Percentiles rank a stretch among this genome's conserved stretches.
Evolutionary conservation across 1,140 invertebrate genomes (phyloP).

Genomic region (Formica exsecta): DNA sequence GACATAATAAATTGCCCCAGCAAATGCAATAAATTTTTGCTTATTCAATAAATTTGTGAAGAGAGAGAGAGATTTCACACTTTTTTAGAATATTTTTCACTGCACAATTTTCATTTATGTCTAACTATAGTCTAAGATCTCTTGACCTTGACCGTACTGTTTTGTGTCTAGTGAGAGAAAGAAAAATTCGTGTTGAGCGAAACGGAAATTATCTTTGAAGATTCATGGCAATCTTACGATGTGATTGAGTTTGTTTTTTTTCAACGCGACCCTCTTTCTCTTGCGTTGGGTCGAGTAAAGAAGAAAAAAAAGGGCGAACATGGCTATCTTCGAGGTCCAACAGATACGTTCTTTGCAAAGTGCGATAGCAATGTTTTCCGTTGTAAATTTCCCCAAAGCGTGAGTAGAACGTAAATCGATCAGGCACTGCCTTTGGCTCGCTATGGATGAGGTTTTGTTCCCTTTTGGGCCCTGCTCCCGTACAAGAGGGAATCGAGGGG

Average conservation of each 20-base stretch:
- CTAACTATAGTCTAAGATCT: slow-evolving; percentile 38
- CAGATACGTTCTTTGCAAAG: slow-evolving; percentile 66
- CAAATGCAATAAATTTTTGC: background rate
- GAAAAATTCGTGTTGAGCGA: slow-evolving; percentile 13
- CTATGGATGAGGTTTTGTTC: slow-evolving; percentile 83
- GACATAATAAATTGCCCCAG: background rate
- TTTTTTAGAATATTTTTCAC: slow-evolving; percentile 1
- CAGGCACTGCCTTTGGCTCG: slow-evolving; percentile 82
- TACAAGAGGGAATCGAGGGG: slow-evolving; percentile 85
- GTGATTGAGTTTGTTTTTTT: slow-evolving; percentile 72
- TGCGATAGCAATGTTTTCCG: slow-evolving; percentile 77
- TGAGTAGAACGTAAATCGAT: slow-evolving; percentile 85
- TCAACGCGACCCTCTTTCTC: slow-evolving; percentile 44
- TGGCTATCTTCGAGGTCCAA: slow-evolving; percentile 52
- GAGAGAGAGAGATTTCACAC: background rate
- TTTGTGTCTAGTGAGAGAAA: slow-evolving; percentile 19
- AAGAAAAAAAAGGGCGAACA: slow-evolving; percentile 27
- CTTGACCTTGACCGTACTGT: slow-evolving; percentile 66
- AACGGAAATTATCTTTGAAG: slow-evolving; percentile 72
- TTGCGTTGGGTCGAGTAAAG: background rate
- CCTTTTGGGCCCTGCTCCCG: slow-evolving; percentile 84
- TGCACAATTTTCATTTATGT: background rate
- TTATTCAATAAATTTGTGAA: background rate
- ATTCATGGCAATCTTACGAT: slow-evolving; percentile 62
- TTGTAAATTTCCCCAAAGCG: slow-evolving; percentile 83